A percentile compares a stretch with the other conserved stretches of the same genome.
These are phyloP conservation scores for Lepetodrilus schrolli DNA, from an alignment of 2,888 invertebrate species.

Conservation along the genomic window DNA sequence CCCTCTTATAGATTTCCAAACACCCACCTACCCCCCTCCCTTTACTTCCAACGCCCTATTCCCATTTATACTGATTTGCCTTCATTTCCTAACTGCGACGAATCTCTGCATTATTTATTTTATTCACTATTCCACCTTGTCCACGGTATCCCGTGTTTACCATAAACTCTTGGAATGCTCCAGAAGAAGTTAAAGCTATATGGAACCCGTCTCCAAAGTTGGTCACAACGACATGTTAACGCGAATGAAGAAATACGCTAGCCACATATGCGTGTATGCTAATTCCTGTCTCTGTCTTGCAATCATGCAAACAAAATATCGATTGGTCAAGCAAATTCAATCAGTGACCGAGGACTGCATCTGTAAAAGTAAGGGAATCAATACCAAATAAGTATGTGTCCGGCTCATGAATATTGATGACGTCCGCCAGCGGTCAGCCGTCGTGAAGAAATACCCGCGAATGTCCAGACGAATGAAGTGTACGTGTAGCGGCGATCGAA, in stretches of 20 bases:
- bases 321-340: slow-evolving; percentile 25
- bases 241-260: background rate
- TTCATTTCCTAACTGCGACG: background rate
- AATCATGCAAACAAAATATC: slow-evolving; percentile 23
- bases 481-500: slow-evolving; percentile 19
- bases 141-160: slow-evolving; percentile 1
- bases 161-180: background rate
- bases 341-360: slow-evolving; percentile 12
- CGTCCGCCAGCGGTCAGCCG: background rate
- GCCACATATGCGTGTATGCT: background rate
- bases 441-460: background rate
- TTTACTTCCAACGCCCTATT: too few relatives aligned
- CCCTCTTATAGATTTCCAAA: too few relatives aligned
- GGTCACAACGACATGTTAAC: background rate
- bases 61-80: slow-evolving; percentile 13
- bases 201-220: background rate
- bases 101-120: slow-evolving; percentile 14
- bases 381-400: slow-evolving; percentile 26
- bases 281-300: slow-evolving; percentile 17
- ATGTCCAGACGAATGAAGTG: slow-evolving; percentile 22
- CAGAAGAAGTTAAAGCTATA: background rate
- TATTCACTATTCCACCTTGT: slow-evolving; percentile 6
- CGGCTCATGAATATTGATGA: slow-evolving; percentile 20
- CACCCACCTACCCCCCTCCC: too few relatives aligned
- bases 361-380: slow-evolving; percentile 13